Percentiles rank a stretch among this genome's conserved stretches.
Conservation (phyloP, 2,888 invertebrate species). For the Pecten maximus region DNA sequence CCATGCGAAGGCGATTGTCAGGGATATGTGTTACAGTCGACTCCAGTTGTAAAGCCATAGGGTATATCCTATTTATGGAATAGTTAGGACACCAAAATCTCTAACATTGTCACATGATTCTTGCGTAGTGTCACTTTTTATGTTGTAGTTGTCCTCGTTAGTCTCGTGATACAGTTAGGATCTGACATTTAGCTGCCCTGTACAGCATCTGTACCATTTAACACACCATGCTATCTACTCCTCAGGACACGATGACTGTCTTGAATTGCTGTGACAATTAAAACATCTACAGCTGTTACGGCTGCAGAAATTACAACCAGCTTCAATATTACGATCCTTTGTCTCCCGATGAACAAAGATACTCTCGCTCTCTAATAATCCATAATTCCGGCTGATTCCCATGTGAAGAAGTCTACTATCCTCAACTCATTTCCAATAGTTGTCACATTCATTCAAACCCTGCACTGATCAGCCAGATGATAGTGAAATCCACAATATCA, state of each 20-base stretch:
- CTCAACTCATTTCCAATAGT: not conserved
- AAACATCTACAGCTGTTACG: not conserved
- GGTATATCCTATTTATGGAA: no score
- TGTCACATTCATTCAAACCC: not conserved
- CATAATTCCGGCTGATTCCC: not conserved
- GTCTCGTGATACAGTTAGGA: not conserved
- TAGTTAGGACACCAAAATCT: not conserved
- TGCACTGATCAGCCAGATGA: not conserved
- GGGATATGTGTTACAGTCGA: not conserved
- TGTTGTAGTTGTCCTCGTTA: not conserved
- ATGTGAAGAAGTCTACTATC: not conserved
- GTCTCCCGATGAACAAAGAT: not conserved
- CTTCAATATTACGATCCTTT: not conserved
- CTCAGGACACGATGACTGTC: not conserved
- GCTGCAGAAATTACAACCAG: not conserved
- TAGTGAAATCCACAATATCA: not conserved
- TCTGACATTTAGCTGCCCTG: not conserved
- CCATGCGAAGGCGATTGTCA: not conserved
- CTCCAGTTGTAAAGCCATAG: not conserved
- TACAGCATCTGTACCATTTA: not conserved
- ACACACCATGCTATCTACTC: not conserved
- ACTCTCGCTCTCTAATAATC: not conserved
- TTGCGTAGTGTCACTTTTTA: not conserved
- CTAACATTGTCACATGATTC: constrained; percentile 5
- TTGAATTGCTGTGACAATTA: not conserved